Evolutionary conservation across 2,797 vertebrate genomes (phyloP), one percentile per base, ranked within the genome.

Genomic region (Mormyrus hasselquistii): DNA sequence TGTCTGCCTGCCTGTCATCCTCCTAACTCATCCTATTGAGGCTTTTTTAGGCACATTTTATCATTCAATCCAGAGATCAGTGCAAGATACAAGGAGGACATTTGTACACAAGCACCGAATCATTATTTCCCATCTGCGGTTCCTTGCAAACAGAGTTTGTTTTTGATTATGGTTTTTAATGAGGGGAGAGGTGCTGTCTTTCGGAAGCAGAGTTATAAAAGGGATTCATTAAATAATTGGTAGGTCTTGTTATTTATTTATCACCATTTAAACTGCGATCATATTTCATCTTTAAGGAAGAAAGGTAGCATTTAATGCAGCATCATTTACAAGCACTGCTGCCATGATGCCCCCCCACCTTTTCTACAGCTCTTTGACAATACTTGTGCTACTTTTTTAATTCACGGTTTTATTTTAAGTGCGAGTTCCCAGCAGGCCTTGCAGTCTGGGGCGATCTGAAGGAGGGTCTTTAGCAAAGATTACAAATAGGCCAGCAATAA

Each of bases 401-500:
- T 59, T 88, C 25, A 49, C 19, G 16, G 52, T 82, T 52, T 82
- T 88, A 57, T 65, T 59, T 84, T 85, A 57, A 49, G 88, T 50
- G 8, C 16, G 9, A 10, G 4, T 55, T 82, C 55, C 88, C 88
- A 62, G 55, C 55, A 85, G 79, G 55, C 82, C 29, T 47, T 89
- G 55, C 73, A 79, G 73, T 79, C 79, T 59, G 25, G 47, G 22
- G 41, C 14, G 16, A 12, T 50, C 14, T 44, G 59, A 62, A 59
- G 79, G 82, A 85, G 19, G 79, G n/a, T 49, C 53, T 89, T 83
- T 55, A 41, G 44, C 22, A 49, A 59, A 12, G 79, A 82, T 50
- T 85, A 29, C 62, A 89, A 62, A n/a, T 85, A 65, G 88, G 79
- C 44, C 41, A 14, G 49, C 41, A 53, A 22, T 83, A 82, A 88